A percentile compares a stretch with the other conserved stretches of the same genome.
Evolutionary conservation across 1,140 invertebrate species (phyloP).

Genomic region (Ceratina japonica): DNA sequence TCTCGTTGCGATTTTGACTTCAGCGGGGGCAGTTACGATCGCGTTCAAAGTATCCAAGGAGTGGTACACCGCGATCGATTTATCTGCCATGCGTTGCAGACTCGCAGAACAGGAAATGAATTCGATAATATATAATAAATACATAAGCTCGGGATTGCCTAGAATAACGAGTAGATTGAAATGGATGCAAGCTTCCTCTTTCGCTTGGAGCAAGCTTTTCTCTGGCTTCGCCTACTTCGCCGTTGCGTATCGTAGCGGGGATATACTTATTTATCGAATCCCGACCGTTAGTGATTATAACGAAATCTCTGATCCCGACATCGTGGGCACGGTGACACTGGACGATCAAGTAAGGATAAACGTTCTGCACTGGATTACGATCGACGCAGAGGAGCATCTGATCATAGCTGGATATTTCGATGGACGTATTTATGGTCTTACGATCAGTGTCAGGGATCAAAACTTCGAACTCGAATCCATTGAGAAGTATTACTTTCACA

Average conservation of each 20-base stretch:
- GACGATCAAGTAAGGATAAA: slow-evolving; percentile 60
- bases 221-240: slow-evolving; percentile 69
- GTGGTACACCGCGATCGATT: slow-evolving; percentile 71
- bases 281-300: slow-evolving; percentile 52
- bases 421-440: slow-evolving; percentile 66
- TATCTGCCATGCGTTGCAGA: slow-evolving; percentile 60
- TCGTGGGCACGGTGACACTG: slow-evolving; percentile 58
- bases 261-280: slow-evolving; percentile 72
- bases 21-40: slow-evolving; percentile 71
- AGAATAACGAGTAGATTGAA: slow-evolving; percentile 54
- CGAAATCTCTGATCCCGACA: slow-evolving; percentile 40
- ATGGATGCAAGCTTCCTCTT: slow-evolving; percentile 66
- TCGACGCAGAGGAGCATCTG: slow-evolving; percentile 53
- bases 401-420: slow-evolving; percentile 70
- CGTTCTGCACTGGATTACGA: slow-evolving; percentile 65
- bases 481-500: slow-evolving; percentile 57
- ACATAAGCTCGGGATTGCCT: background rate
- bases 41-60: slow-evolving; percentile 63
- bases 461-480: slow-evolving; percentile 37
- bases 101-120: slow-evolving; percentile 56
- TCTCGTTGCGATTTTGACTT: slow-evolving; percentile 69
- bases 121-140: slow-evolving; percentile 30
- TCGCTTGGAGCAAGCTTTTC: slow-evolving; percentile 71
- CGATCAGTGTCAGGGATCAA: slow-evolving; percentile 44
- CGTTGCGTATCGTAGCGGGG: slow-evolving; percentile 68